Conservation (phyloP, 2,113 vertebrate species). For the Trogon surrucura region DNA sequence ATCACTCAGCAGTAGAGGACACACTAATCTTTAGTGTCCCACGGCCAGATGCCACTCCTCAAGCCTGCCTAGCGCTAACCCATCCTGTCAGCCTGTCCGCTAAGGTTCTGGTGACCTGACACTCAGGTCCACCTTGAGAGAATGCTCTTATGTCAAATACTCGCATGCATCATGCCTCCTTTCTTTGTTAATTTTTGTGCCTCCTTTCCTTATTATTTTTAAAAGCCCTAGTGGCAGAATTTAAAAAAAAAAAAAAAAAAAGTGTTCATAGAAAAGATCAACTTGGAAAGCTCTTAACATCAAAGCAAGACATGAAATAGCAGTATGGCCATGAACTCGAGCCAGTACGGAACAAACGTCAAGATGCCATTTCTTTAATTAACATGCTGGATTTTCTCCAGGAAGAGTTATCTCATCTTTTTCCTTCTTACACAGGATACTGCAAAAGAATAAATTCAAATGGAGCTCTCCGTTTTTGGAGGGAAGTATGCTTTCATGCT, state of each 20-base stretch:
- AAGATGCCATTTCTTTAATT: slow-evolving; percentile 17
- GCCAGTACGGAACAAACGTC: not conserved
- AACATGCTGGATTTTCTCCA: slow-evolving; percentile 39
- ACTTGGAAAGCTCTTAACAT: not conserved
- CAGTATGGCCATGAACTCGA: not conserved
- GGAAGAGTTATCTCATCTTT: not conserved
- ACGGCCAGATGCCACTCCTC: not conserved
- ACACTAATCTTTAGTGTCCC: not conserved
- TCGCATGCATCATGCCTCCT: not conserved
- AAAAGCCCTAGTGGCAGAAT: not conserved
- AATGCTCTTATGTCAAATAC: not conserved
- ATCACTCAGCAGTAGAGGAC: not conserved
- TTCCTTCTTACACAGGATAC: not conserved
- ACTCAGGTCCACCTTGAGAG: not conserved
- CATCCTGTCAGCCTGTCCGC: accelerated
- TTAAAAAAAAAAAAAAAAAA: not conserved
- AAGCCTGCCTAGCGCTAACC: not conserved
- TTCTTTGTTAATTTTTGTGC: not conserved
- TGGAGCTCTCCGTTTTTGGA: not conserved
- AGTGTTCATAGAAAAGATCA: not conserved
- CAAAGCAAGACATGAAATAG: not conserved
- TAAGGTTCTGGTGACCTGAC: not conserved
- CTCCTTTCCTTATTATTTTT: not conserved
- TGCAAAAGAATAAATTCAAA: not conserved
- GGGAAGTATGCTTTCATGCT: not conserved